These are phyloP conservation scores for Adineta ricciae DNA, from an alignment of 2,888 invertebrate species.

Conservation along the genomic window DNA sequence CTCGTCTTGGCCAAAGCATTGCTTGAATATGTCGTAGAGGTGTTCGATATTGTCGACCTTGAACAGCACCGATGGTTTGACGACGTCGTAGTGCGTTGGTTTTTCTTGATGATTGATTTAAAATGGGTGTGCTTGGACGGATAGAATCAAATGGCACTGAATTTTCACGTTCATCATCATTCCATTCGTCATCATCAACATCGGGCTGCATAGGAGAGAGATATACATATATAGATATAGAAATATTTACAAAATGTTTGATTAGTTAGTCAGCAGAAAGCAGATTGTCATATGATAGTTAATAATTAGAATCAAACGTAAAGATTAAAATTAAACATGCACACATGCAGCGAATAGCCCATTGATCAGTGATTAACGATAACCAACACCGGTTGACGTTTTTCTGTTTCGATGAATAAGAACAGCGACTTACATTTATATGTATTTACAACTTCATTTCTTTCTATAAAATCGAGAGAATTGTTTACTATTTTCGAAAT, in stretches of 20 bases:
- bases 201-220: not conserved
- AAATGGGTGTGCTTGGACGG: not conserved
- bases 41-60: not conserved
- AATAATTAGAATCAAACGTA: not conserved
- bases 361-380: not conserved
- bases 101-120: not conserved
- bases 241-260: not conserved
- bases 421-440: not conserved
- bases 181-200: not conserved
- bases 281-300: not conserved
- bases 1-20: not conserved
- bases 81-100: not conserved
- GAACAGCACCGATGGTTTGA: not conserved
- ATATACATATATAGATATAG: not conserved
- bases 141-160: not conserved
- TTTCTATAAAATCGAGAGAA: not conserved
- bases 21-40: not conserved
- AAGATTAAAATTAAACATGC: not conserved
- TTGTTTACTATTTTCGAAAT: not conserved
- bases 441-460: not conserved
- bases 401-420: no score
- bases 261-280: not conserved
- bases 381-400: not conserved
- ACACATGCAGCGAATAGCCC: not conserved
- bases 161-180: not conserved